Evolutionary conservation across 2,888 invertebrate species (phyloP), one percentile per base, ranked within the genome.

Genomic region (Eurytoma californica): DNA sequence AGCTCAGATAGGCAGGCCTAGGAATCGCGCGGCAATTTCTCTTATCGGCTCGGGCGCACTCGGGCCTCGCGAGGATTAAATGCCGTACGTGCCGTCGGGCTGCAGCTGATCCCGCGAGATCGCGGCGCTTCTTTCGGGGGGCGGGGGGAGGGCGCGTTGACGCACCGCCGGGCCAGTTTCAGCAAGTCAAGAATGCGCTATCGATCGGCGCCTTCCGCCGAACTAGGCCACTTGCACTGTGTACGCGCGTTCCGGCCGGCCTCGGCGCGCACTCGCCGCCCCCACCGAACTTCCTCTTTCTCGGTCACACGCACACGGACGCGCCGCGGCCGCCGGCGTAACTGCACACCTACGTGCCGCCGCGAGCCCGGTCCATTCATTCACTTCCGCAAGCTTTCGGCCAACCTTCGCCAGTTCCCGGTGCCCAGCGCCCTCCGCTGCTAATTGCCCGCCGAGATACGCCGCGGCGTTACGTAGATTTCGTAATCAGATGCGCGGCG

Each of bases 101-200:
- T 63, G 39, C 39, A 39, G 39, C 39, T 39, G 39, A 72, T 72
- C 53, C 70, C 51, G 28, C 18, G 61, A 72, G 72, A 72, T 51
- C 49, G 61, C 49, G 60, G 30, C 7, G 51, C 39, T 39, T 39
- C 39, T 39, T 24, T 39, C 14, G 16, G 39, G 16, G 39, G 2
- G 47, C 24, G 47, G 49, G 13, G 24, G 13, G 28, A 20, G 49
- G 28, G 5, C 53, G 66, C 72, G 61, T 76, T 76, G 69, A 77
- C 77, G 77, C 69, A 77, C 65, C 30, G 47, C 47, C 7, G 30
- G 24, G 16, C 20, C 57, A 57, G 51, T 49, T 55, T 39, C 13
- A 20, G 51, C 30, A 78, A 82, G 83, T 84, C 83, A 84, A 83
- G 84, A 84, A 84, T 84, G 83, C 81, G 82, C 83, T 84, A 84